Evolutionary conservation across 2,888 invertebrate genomes (phyloP), one percentile per base, ranked within the genome.

Genomic region (Abrostola tripartita): DNA sequence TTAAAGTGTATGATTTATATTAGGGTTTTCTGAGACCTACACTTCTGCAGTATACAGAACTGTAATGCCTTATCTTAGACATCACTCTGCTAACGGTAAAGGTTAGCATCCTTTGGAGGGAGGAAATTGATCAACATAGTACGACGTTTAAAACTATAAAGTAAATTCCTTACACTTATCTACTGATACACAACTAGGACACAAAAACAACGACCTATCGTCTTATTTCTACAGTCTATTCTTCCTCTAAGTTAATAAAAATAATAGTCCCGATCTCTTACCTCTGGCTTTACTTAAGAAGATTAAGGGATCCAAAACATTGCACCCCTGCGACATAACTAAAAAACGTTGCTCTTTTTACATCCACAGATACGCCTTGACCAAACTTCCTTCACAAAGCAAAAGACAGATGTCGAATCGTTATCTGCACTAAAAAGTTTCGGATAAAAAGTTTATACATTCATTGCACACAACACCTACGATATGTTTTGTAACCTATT

Each of bases 391-490:
- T 88, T 87, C 85, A 89, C 89, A 90, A 89, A 87, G 87, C 84
- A 67, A 67, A 57, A 79, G 90, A 88, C 93, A 94, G 93, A 92
- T 94, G 93, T 91, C 88, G 84, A 82, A 85, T 83, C 78, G 82
- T 88, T 84, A 86, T 87, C 85, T 85, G 24, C 82, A 81, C 81
- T 84, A 68, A 85, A 77, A 74, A 73, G 79, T 65, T 62, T 68
- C 47, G 47, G 79, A 89, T 90, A 92, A 92, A 91, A 92, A 89
- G 84, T 84, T 86, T 87, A 66, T 78, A 81, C 88, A 91, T 92
- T 92, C 91, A 91, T 89, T 77, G 80, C 76, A 74, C 85, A 91
- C 88, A 90, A 92, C 93, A 91, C 93, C 93, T 92, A 92, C 93
- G 89, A 68, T 78, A 12, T 6, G 42, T 47, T n/a, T n/a, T 14